Evolutionary conservation across 1,140 invertebrate species (phyloP), one percentile per base, ranked within the genome.

Genomic region (Meloidogyne floridensis): DNA sequence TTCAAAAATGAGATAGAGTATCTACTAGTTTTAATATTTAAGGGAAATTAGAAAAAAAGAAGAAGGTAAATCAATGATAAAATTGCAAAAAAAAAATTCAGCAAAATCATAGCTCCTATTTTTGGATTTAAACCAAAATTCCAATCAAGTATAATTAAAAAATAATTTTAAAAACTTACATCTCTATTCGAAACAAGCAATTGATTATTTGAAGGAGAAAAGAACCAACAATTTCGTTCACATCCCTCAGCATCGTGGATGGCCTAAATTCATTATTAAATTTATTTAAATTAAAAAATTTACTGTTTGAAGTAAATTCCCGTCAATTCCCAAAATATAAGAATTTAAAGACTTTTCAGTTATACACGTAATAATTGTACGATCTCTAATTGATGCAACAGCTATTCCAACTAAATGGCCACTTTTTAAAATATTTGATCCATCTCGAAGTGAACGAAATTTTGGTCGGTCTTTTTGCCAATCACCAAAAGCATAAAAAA

Each of bases 201-300:
- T 78, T 87, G 84, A 71, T 89, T 83, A n/a, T 72, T 84, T n/a
- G 54, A 47, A n/a, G 51, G 43, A 42, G 53, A 74, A 51, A 87
- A 87, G 56, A 75, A 82, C 84, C 86, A 87, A 56, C 86, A 88
- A 65, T 87, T 87, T 6, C 75, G 47, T 80, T 73, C 71, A 18
- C 80, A 80, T 2, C 76, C 76, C n/a, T 82, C 72, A 20, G 59
- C 77, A 79, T 79, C 77, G 13, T 79, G 77, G 10, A 79, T 72
- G 13, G 53, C 72, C 77, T 72, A n/a, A 13, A 54, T 8, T 56
- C 8, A 2, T 18, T 13, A 0, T 43, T 69, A 79, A 69, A 6
- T n/a, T 72, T 6, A 47, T 71, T 10, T 11, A 15, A n/a, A 47
- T 71, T 79, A 11, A 42, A 47, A 15, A 42, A 54, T 6, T 42